A percentile compares a stretch with the other conserved stretches of the same genome.
These are phyloP conservation scores for Amphiprion ocellaris DNA, from an alignment of 2,113 vertebrate genomes.

Conservation along the genomic window DNA sequence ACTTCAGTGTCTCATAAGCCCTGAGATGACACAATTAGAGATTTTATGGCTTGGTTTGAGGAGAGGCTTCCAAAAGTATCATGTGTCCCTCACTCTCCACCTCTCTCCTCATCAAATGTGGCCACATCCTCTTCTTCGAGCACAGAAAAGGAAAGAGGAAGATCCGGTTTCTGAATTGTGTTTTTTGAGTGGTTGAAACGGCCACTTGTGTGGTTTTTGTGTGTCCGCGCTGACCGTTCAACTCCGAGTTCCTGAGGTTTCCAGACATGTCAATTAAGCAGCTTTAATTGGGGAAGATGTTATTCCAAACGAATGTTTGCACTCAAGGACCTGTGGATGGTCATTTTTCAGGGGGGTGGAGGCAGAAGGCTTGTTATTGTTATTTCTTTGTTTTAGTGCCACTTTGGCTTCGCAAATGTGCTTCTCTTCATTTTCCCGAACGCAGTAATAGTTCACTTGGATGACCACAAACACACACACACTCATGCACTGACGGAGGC, in stretches of 20 bases:
- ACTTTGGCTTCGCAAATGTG: conserved; percentile 49
- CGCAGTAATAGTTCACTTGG: conserved; percentile 48
- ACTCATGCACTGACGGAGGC: conserved; percentile 27
- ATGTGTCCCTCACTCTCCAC: conserved; percentile 54
- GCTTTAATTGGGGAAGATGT: conserved; percentile 79
- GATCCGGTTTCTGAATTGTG: conserved; percentile 82
- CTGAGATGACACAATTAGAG: conserved; percentile 38
- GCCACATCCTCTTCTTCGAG: conserved; percentile 79
- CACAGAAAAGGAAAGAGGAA: conserved; percentile 77
- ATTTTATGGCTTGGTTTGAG: conserved; percentile 40
- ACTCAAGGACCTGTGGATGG: conserved; percentile 28
- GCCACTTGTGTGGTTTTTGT: conserved; percentile 77
- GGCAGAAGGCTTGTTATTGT: conserved; percentile 17
- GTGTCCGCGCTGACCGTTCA: conserved; percentile 67
- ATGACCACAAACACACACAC: conserved; percentile 21
- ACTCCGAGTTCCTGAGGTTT: conserved; percentile 76
- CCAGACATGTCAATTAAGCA: conserved; percentile 76
- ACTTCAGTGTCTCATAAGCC: background rate
- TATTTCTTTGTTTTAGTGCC: conserved; percentile 34
- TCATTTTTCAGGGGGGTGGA: background rate
- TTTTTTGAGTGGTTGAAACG: conserved; percentile 81
- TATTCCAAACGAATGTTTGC: conserved; percentile 75
- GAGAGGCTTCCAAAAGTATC: conserved; percentile 42
- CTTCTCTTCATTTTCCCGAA: conserved; percentile 43
- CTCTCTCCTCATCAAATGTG: conserved; percentile 73